phyloP scores from a whole-genome alignment of 2,113 vertebrate genomes.

The Lagopus leucura region DNA sequence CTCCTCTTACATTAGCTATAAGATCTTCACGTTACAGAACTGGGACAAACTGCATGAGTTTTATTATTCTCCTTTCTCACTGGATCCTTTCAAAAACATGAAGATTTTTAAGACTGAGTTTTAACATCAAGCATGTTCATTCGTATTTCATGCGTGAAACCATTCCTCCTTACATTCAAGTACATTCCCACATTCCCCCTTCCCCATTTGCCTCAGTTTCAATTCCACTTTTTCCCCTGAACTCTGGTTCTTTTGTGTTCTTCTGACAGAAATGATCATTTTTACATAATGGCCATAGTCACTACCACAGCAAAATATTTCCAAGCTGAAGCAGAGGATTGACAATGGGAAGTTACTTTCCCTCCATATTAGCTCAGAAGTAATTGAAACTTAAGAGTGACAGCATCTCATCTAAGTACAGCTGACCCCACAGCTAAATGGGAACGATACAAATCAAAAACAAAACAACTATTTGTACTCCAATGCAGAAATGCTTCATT shows the following conservation, averaged over 20 bases:
- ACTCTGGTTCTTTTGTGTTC: neutral
- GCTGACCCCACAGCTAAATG: neutral
- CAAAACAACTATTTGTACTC: neutral
- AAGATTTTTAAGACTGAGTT: neutral
- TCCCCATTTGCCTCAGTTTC: neutral
- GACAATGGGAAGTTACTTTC: neutral
- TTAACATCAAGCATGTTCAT: neutral
- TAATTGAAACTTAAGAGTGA: neutral
- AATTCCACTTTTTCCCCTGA: neutral
- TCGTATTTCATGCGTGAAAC: neutral
- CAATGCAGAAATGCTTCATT: rapidly evolving
- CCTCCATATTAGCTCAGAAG: neutral
- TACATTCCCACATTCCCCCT: neutral
- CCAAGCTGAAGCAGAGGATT: neutral
- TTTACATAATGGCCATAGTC: neutral
- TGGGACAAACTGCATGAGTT: neutral
- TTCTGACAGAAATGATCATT: neutral
- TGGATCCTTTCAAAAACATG: neutral
- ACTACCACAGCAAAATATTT: neutral
- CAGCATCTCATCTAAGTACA: neutral
- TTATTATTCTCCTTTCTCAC: neutral
- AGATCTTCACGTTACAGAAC: neutral
- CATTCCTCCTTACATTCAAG: neutral
- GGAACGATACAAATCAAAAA: neutral
- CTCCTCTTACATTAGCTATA: neutral